Evolutionary conservation across 2,797 vertebrate genomes (phyloP).

Genomic region (Diceros bicornis): DNA sequence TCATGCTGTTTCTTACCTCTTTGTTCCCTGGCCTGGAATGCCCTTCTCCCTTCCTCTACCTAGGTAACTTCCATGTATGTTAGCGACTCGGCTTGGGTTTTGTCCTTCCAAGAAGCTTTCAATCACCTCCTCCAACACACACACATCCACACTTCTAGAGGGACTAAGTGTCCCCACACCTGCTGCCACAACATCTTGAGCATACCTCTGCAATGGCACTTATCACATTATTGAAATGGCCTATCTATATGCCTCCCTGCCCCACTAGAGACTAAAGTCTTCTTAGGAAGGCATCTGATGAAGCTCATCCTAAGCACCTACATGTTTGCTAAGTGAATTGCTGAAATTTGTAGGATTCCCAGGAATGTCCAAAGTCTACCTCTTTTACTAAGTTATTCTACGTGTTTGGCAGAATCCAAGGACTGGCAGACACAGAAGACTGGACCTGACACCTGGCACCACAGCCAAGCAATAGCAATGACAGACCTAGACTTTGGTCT

Average conservation of each 20-base stretch:
- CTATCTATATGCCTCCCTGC: background rate
- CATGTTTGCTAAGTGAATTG: background rate
- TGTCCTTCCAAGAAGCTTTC: background rate
- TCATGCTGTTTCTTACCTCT: background rate
- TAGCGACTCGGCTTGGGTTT: background rate
- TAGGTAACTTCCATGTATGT: background rate
- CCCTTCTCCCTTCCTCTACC: background rate
- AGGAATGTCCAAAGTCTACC: background rate
- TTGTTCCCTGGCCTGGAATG: background rate
- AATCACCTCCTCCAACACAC: background rate
- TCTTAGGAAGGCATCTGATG: background rate
- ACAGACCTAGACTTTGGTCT: background rate
- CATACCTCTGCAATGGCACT: background rate
- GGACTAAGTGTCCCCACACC: background rate
- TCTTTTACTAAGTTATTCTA: background rate
- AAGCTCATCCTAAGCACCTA: background rate
- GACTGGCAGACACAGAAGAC: background rate
- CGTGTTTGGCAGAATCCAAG: background rate
- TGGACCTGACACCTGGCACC: background rate
- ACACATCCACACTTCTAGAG: background rate
- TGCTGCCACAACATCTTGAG: background rate
- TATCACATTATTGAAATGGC: background rate
- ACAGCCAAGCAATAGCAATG: background rate
- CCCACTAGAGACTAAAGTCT: background rate
- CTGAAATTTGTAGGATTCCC: background rate